phyloP scores from a whole-genome alignment of 2,113 vertebrate genomes.

The Scomber colias region DNA sequence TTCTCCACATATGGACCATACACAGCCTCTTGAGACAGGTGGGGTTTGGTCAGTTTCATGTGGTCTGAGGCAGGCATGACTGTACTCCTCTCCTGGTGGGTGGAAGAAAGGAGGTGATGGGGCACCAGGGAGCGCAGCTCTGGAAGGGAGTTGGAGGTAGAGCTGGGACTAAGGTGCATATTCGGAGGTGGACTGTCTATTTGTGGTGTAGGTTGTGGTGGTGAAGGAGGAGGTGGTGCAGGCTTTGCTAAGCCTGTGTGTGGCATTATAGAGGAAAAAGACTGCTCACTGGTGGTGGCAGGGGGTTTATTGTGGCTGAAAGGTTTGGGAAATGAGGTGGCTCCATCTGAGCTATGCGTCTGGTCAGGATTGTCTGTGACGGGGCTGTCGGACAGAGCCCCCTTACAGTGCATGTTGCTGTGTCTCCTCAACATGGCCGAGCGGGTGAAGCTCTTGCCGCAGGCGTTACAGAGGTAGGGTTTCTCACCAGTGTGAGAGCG shows the following conservation, averaged over 20 bases:
- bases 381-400: conserved; percentile 22
- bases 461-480: conserved; percentile 91
- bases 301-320: conserved; percentile 71
- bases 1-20: conserved; percentile 72
- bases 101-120: conserved; percentile 73
- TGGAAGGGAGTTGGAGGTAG: conserved; percentile 72
- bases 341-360: conserved; percentile 38
- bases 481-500: conserved; percentile 96
- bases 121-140: conserved; percentile 84
- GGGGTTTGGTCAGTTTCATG: conserved; percentile 81
- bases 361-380: conserved; percentile 42
- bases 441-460: conserved; percentile 93
- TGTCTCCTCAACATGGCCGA: conserved; percentile 93
- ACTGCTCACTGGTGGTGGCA: conserved; percentile 70
- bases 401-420: conserved; percentile 87
- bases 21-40: conserved; percentile 58
- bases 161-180: conserved; percentile 76
- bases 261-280: conserved; percentile 77
- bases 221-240: conserved; percentile 29
- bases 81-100: conserved; percentile 77
- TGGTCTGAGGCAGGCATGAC: conserved; percentile 60
- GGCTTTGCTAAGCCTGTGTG: conserved; percentile 66
- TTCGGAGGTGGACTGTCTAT: conserved; percentile 61
- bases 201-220: conserved; percentile 46
- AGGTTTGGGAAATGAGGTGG: conserved; percentile 58